A percentile compares a stretch with the other conserved stretches of the same genome.
These are phyloP conservation scores for Philhelius pedissequus DNA, from an alignment of 2,888 invertebrate genomes.

Conservation along the genomic window DNA sequence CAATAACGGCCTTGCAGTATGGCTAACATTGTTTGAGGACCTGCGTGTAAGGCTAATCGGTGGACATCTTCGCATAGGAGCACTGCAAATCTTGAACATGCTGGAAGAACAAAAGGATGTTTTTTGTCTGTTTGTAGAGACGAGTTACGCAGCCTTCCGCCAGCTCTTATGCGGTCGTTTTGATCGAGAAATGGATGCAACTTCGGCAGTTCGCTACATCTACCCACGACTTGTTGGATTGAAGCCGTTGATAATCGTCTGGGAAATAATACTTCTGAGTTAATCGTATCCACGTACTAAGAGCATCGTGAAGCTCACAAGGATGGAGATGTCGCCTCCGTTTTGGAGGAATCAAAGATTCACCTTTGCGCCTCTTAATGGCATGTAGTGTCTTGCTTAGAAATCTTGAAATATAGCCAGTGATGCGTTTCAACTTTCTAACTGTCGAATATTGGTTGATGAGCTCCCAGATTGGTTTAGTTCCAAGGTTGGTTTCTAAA, in stretches of 20 bases:
- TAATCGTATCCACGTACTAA: neutral
- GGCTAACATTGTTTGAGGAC: too few species aligned
- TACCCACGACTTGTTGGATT: neutral
- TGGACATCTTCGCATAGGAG: too few species aligned
- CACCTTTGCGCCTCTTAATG: neutral
- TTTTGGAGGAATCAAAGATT: neutral
- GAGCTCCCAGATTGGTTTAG: neutral
- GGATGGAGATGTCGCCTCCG: neutral
- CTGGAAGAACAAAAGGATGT: too few species aligned
- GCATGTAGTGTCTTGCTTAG: neutral
- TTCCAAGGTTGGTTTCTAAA: neutral
- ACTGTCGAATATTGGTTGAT: neutral
- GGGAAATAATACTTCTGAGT: conserved; percentile 1
- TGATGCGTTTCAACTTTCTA: conserved; percentile 1
- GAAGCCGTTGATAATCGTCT: neutral
- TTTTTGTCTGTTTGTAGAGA: too few species aligned
- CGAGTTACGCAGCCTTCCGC: conserved; percentile 9
- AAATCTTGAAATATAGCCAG: neutral
- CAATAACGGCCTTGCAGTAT: too few species aligned
- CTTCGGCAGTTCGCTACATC: neutral
- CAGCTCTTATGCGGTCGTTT: conserved; percentile 11
- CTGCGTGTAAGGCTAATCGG: too few species aligned
- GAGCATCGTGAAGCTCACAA: neutral
- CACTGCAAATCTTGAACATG: too few species aligned
- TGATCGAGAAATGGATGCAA: conserved; percentile 38